These are phyloP conservation scores for Diadophis punctatus DNA, from an alignment of 2,113 vertebrate genomes.

Conservation along the genomic window DNA sequence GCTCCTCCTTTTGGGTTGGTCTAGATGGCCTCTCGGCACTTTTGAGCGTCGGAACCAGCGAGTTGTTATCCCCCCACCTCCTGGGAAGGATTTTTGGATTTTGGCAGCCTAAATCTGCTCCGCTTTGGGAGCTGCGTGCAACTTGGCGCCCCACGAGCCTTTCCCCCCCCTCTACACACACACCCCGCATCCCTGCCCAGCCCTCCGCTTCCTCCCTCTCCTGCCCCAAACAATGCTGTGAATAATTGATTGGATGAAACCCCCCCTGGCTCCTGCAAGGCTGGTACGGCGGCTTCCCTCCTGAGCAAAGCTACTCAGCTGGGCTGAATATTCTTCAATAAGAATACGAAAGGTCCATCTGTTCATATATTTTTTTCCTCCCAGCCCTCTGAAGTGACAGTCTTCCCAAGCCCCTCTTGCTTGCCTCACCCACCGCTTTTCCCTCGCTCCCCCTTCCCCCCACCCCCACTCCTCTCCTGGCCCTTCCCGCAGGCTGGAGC, in stretches of 20 bases:
- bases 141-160: constrained; percentile 15
- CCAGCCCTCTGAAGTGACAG: constrained; percentile 51
- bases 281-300: constrained; percentile 65
- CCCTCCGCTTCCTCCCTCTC: constrained; percentile 7
- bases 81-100: too few species aligned
- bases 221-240: constrained; percentile 60
- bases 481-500: neutral
- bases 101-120: neutral
- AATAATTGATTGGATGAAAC: constrained; percentile 69
- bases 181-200: constrained; percentile 26
- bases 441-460: neutral
- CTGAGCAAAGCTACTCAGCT: constrained; percentile 65
- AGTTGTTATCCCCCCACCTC: too few species aligned
- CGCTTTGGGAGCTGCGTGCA: neutral
- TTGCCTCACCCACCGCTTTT: neutral
- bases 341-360: constrained; percentile 68
- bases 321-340: constrained; percentile 67
- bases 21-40: neutral
- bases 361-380: constrained; percentile 42
- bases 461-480: neutral
- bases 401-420: neutral
- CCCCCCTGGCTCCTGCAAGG: constrained; percentile 65
- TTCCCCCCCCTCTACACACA: constrained; percentile 26
- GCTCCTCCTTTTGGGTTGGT: neutral
- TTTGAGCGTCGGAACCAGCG: neutral